Percentiles rank a stretch among this genome's conserved stretches.
Evolutionary conservation across 30 jellyfish, hydroid and myxozoan species (phyloP).

Genomic region (Aurelia aurita complex sp. Pacific): DNA sequence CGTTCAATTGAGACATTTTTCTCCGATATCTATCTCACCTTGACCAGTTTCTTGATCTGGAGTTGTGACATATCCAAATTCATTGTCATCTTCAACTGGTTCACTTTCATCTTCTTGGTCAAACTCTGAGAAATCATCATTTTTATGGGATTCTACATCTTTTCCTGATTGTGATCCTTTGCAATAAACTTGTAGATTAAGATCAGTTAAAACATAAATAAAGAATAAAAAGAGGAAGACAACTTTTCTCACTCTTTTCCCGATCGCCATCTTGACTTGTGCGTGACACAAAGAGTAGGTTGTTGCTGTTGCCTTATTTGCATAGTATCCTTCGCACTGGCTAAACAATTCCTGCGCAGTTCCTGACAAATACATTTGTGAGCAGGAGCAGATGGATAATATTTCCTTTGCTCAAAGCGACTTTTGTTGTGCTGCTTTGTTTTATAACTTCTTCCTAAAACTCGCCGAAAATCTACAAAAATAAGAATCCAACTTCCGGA

Average conservation of each 20-base stretch:
- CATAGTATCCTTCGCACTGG: slow-evolving; percentile 21
- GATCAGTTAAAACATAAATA: slow-evolving; percentile 4
- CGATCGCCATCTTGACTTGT: slow-evolving; percentile 34
- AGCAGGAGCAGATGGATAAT: not conserved
- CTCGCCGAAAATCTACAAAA: too few species aligned
- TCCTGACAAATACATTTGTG: not conserved
- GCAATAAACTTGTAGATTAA: slow-evolving; percentile 22
- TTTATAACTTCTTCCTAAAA: too few species aligned
- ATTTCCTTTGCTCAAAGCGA: too few species aligned
- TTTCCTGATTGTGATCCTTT: slow-evolving; percentile 25
- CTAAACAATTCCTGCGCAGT: not conserved
- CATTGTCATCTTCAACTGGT: slow-evolving; percentile 57
- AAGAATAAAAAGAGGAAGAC: not conserved
- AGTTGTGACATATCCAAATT: slow-evolving; percentile 52
- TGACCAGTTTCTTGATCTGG: slow-evolving; percentile 43
- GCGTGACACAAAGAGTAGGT: slow-evolving; percentile 38
- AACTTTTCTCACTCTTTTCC: not conserved
- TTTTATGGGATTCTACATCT: slow-evolving; percentile 28
- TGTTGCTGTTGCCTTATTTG: slow-evolving; percentile 22
- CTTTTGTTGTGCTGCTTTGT: too few species aligned
- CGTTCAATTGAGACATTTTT: too few species aligned
- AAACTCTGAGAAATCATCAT: slow-evolving; percentile 71
- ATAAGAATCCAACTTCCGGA: too few species aligned
- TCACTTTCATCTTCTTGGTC: slow-evolving; percentile 70
- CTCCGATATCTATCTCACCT: too few species aligned